Evolutionary conservation across 2,113 vertebrate species (phyloP), one percentile per base, ranked within the genome.

Genomic region (Myotis brandtii): DNA sequence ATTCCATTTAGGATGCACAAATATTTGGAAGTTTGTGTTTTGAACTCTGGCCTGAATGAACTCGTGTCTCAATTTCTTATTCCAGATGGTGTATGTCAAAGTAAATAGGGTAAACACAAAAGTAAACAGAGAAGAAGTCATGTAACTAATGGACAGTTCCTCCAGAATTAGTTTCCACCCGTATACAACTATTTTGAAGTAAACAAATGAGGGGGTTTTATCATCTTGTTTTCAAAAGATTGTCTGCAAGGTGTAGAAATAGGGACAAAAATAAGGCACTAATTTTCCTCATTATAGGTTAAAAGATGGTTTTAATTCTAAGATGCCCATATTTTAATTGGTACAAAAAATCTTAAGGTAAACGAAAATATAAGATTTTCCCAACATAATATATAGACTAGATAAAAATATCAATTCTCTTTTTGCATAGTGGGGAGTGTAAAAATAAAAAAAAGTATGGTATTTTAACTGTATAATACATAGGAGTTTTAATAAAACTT

Each of bases 11-110:
- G 23, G 62, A 80, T 32, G 62, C 40, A 90, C 72, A 97, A 97
- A 97, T 93, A 92, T 97, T 97, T 97, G 82, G 94, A 94, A 96
- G 32, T 52, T 82, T 92, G 69, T 72, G 30, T 94, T 73, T 43
- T 86, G 94, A 95, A 97, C 46, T 90, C 91, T 94, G 37, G 59
- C 67, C 76, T 84, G 67, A 93, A 82, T 59, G 56, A 94, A 77
- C 43, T 89, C 43, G 43, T 40, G 66, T 67, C 81, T 95, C 59
- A 8, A 64, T 94, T 89, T 93, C 89, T 94, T 86, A 89, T 84
- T 95, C 67, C 96, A 96, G 95, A 85, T 77, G 76, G 56, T 25
- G 12, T 59, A 9, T 92, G 46, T 95, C 97, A 95, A 50, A 94
- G 91, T 56, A 30, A 52, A 80, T 52, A 95, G 83, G 34, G 84